Conservation (phyloP, 1,140 invertebrate genomes). For the Drosophila azteca region DNA sequence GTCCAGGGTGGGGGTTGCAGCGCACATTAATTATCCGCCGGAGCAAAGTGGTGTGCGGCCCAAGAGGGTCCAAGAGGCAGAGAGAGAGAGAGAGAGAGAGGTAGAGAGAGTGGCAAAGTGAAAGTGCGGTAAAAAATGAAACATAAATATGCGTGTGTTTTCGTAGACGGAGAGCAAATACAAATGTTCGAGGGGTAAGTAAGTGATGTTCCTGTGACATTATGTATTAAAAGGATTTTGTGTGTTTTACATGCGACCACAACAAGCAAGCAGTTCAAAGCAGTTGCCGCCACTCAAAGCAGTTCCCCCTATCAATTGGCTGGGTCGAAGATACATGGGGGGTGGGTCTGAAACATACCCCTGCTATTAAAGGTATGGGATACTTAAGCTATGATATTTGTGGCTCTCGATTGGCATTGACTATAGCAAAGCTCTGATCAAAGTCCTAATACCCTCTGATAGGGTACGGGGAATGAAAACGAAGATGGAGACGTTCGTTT, state of each 20-base stretch:
- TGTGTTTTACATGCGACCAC: conserved; percentile 46
- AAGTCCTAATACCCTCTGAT: neutral
- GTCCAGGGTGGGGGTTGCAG: conserved; percentile 22
- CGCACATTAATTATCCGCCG: conserved; percentile 73
- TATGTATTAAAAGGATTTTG: conserved; percentile 70
- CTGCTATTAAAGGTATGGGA: too few relatives aligned
- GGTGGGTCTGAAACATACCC: too few relatives aligned
- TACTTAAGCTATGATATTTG: too few relatives aligned
- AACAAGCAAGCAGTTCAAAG: conserved; percentile 33
- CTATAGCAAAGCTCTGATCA: too few relatives aligned
- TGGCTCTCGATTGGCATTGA: too few relatives aligned
- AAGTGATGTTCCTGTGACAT: conserved; percentile 59
- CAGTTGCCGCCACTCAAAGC: neutral
- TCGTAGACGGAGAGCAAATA: conserved; percentile 33
- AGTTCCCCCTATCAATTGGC: too few relatives aligned
- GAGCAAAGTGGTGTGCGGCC: neutral
- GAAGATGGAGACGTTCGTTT: conserved; percentile 30
- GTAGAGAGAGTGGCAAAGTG: conserved; percentile 29
- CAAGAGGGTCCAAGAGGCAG: too few relatives aligned
- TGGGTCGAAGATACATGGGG: too few relatives aligned
- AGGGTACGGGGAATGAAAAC: neutral
- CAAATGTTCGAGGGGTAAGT: conserved; percentile 44
- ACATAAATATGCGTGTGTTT: neutral
- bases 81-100: conserved; percentile 12
- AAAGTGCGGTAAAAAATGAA: conserved; percentile 43